Evolutionary conservation across 2,113 vertebrate species (phyloP), one percentile per base, ranked within the genome.

Genomic region (Triplophysa siluroides): DNA sequence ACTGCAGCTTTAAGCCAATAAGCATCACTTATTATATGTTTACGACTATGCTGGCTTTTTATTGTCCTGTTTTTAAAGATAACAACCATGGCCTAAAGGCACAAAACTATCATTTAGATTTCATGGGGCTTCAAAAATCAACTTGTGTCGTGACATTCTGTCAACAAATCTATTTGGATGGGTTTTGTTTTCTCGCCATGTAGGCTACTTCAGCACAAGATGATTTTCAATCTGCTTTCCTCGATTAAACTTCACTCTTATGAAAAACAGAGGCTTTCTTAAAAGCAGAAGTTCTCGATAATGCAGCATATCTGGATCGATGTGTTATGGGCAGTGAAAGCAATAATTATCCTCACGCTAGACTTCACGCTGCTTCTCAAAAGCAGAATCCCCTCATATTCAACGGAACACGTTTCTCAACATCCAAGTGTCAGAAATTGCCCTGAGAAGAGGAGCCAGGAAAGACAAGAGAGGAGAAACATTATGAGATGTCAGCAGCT

Each of bases 401-500:
- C 83, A 86, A 82, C 45, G 86, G 85, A 81, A 88, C 86, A 83
- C 81, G 86, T 86, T 78, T 78, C 82, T 84, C 83, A 81, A 82
- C 83, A 80, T 84, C 81, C 78, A 87, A 66, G 69, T 80, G 84
- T 78, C 84, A 87, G 83, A 87, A 90, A 90, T 87, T 62, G 88
- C 86, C 84, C 24, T 68, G 67, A 78, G 87, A n/a, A 79, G 52
- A 74, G 41, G 45, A 79, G 61, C 45, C 41, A 61, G 60, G 72
- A 87, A 83, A 81, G 21, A 54, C 65, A 24, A 47, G 67, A 45
- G 76, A 52, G 72, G 64, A 67, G 81, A 83, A 89, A 91, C 89
- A 90, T 90, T 86, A 91, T 89, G 90, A 91, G 90, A 91, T 86
- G 91, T 92, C 88, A 71, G 90, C 88, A 90, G 87, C 87, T 90